Evolutionary conservation across 2,113 vertebrate genomes (phyloP).

Genomic region (Danionella cerebrum): DNA sequence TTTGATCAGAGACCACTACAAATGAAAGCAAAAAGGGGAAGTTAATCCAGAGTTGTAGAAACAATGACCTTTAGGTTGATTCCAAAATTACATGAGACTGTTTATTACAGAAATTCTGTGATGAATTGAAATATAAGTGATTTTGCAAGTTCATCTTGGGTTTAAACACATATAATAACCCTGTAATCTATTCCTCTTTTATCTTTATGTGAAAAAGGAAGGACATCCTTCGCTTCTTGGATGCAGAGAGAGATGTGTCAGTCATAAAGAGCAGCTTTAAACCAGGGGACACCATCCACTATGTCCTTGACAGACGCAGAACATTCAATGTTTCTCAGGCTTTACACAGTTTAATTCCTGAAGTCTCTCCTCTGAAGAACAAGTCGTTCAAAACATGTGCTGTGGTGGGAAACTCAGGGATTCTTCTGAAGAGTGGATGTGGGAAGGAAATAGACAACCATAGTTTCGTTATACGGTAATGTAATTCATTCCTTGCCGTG

Average conservation of each 20-base stretch:
- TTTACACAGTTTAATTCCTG: constrained; percentile 77
- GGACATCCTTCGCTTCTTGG: constrained; percentile 78
- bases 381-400: constrained; percentile 77
- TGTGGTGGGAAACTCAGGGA: constrained; percentile 82
- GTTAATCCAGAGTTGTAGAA: too few species aligned
- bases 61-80: background rate
- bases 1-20: too few species aligned
- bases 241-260: constrained; percentile 80
- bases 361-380: constrained; percentile 83
- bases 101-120: too few species aligned
- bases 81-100: background rate
- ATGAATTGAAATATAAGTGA: background rate
- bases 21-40: too few species aligned
- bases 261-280: constrained; percentile 83
- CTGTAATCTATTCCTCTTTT: background rate
- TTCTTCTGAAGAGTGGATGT: constrained; percentile 75
- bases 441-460: constrained; percentile 81
- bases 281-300: constrained; percentile 80
- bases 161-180: background rate
- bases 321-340: constrained; percentile 77
- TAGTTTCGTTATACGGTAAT: constrained; percentile 80
- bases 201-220: constrained; percentile 57
- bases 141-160: background rate
- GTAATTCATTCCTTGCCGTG: constrained; percentile 10
- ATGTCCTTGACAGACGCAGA: constrained; percentile 75